Base-by-base conservation (phyloP, 2,113 vertebrate genomes). In the Gambusia holbrooki region DNA sequence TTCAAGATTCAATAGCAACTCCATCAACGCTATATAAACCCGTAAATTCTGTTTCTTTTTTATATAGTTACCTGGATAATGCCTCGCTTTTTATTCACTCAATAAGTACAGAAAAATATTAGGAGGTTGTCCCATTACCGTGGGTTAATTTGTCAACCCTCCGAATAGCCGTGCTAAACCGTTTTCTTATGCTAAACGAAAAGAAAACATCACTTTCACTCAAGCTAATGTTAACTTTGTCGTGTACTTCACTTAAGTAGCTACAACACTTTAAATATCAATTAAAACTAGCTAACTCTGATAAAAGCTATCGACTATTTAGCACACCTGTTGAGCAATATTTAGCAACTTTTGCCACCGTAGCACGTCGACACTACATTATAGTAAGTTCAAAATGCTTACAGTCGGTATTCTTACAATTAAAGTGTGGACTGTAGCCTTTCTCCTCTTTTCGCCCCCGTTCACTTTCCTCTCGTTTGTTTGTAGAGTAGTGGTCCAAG, bases 291-390 rank as follows among this genome's bases (percentile, higher is more conserved):
- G 19, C 13, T 65, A 25, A 14, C 40, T 42, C 28, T 14, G 2
- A 30, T 37, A 27, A 1, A 1, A 1, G 75, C 79, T 87, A 88
- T 84, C 25, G 48, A 75, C 67, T 79, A 73, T 28, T 67, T 64
- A 77, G 76, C 73, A 77, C 89, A 92, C 88, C 86, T 91, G 88
- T 83, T 89, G 80, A 8, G 66, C 29, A 30, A 25, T 35, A 61
- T 61, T 40, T n/a, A 9, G 25, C 51, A 17, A 33, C 1, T 45
- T 42, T 5, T 51, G 4, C 12, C 2, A 32, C 0, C 42, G 17
- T 10, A 62, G 2, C 22, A 71, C 11, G 25, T 19, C 3, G 48
- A 13, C 22, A 0, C 8, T 13, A 10, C 0, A 27, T 11, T 54
- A 17, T 61, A n/a, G 30, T 5, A 61, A 9, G 8, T 14, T 61